These are phyloP conservation scores for Drosophila meridiana DNA, from an alignment of 2,888 invertebrate species.

Conservation along the genomic window DNA sequence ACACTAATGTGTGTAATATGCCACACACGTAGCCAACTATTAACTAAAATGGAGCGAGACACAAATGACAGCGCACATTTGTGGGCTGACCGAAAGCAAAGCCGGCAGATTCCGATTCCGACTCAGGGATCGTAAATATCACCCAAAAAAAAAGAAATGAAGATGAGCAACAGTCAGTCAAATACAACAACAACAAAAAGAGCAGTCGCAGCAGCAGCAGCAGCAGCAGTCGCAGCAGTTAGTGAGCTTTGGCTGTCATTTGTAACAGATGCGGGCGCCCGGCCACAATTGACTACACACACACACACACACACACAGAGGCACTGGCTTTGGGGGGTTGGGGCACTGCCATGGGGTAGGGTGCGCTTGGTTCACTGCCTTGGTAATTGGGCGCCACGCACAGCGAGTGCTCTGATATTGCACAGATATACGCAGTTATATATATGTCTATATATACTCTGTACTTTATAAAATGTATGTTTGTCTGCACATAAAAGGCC, in stretches of 20 bases:
- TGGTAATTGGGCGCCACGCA: conserved; percentile 58
- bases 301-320: neutral
- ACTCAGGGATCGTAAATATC: conserved; percentile 46
- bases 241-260: conserved; percentile 62
- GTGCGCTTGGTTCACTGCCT: conserved; percentile 27
- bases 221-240: conserved; percentile 12
- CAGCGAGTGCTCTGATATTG: conserved; percentile 34
- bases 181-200: conserved; percentile 8
- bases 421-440: conserved; percentile 25
- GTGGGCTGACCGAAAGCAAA: conserved; percentile 35
- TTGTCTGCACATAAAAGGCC: conserved; percentile 26
- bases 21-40: conserved; percentile 77
- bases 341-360: neutral
- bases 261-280: conserved; percentile 79
- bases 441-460: conserved; percentile 8
- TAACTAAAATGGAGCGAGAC: conserved; percentile 70
- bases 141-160: conserved; percentile 9
- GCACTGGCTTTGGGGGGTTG: conserved; percentile 1
- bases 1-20: conserved; percentile 74
- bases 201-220: neutral
- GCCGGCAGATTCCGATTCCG: conserved; percentile 10
- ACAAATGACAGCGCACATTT: conserved; percentile 69
- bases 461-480: conserved; percentile 16
- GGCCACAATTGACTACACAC: conserved; percentile 70
- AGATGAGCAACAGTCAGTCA: conserved; percentile 27